phyloP scores from a whole-genome alignment of 30 jellyfish, hydroid and myxozoan genomes.

The Turritopsis dohrnii region DNA sequence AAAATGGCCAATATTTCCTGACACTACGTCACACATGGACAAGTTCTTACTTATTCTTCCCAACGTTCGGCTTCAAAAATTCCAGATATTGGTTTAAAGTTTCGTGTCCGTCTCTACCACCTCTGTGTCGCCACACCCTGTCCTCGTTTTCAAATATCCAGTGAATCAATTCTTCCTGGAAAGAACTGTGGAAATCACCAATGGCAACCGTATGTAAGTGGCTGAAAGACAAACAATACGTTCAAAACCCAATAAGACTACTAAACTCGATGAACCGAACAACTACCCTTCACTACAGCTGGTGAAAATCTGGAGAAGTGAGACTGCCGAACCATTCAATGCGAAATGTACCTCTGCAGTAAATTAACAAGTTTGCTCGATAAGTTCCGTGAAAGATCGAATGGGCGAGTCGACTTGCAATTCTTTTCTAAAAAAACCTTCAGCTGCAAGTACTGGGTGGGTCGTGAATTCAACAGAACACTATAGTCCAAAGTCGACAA shows the following conservation, averaged over 20 bases:
- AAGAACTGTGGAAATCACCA: conserved; percentile 25
- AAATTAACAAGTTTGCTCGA: background rate
- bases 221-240: conserved; percentile 13
- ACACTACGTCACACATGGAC: background rate
- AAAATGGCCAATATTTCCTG: background rate
- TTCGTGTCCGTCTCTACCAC: conserved; percentile 87
- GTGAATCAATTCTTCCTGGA: conserved; percentile 75
- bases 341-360: background rate
- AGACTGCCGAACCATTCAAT: no score
- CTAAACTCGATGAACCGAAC: background rate
- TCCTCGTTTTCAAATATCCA: conserved; percentile 87
- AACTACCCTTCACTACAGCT: background rate
- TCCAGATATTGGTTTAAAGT: conserved; percentile 55
- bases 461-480: conserved; percentile 18
- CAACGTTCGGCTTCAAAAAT: conserved; percentile 38
- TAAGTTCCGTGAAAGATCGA: background rate
- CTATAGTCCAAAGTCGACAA: conserved; percentile 32
- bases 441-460: conserved; percentile 62
- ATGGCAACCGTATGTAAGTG: conserved; percentile 19
- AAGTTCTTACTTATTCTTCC: background rate
- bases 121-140: conserved; percentile 88
- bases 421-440: conserved; percentile 33
- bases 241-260: background rate
- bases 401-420: background rate
- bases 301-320: background rate